Percentiles rank a stretch among this genome's conserved stretches.
phyloP scores from a whole-genome alignment of 35 echinoderm and acorn worm species.

The Strongylocentrotus purpuratus region DNA sequence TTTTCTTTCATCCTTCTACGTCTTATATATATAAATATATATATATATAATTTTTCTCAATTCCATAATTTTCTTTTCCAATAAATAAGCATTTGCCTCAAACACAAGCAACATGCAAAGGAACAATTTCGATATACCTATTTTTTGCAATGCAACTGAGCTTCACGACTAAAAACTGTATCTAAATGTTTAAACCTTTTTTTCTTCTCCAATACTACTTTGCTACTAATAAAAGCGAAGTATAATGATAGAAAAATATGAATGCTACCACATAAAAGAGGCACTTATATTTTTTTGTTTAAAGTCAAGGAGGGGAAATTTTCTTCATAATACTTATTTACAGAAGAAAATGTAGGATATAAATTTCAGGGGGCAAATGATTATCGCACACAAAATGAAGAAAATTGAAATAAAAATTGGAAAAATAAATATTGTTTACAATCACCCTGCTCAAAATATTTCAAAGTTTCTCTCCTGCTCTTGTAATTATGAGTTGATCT shows the following conservation, averaged over 20 bases:
- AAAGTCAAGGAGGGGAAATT: background rate
- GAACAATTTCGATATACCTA: background rate
- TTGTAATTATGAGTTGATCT: background rate
- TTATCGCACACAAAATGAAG: background rate
- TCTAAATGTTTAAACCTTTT: background rate
- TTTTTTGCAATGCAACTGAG: background rate
- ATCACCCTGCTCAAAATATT: background rate
- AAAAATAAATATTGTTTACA: background rate
- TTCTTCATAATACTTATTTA: background rate
- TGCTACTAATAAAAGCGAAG: background rate
- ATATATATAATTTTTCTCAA: background rate
- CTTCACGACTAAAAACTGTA: background rate
- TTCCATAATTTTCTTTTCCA: background rate
- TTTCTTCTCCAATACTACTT: background rate
- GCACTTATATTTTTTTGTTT: background rate
- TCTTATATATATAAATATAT: background rate
- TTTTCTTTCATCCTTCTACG: background rate
- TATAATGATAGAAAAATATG: background rate
- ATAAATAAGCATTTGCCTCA: background rate
- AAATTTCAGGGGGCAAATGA: background rate
- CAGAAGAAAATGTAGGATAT: background rate
- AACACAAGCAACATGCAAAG: background rate
- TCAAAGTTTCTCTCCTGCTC: background rate
- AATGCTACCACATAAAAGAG: conserved; percentile 8
- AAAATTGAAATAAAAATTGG: background rate